A percentile compares a stretch with the other conserved stretches of the same genome.
Evolutionary conservation across 30 jellyfish, hydroid and myxozoan species (phyloP).

Genomic region (Cassiopea xamachana): DNA sequence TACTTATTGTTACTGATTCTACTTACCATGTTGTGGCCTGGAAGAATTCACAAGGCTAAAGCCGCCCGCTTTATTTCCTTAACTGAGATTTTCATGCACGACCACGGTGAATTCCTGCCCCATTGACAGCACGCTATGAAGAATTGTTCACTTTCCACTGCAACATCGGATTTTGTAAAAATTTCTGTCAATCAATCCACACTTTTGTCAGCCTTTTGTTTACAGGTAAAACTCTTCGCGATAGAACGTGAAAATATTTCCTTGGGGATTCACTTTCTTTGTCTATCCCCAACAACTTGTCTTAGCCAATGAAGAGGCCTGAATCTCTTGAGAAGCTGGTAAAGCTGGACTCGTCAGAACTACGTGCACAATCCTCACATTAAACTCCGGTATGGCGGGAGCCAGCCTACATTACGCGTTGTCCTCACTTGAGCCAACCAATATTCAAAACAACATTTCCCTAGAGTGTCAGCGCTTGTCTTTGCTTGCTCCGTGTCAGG

Average conservation of each 20-base stretch:
- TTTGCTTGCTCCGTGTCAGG: slow-evolving; percentile 78
- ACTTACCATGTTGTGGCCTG: slow-evolving; percentile 56
- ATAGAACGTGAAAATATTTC: slow-evolving; percentile 20
- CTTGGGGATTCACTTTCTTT: slow-evolving; percentile 40
- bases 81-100: slow-evolving; percentile 75
- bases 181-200: slow-evolving; percentile 81
- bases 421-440: slow-evolving; percentile 47
- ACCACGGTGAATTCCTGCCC: slow-evolving; percentile 63
- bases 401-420: slow-evolving; percentile 22
- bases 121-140: slow-evolving; percentile 77
- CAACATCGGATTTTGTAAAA: slow-evolving; percentile 74
- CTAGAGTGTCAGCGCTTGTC: slow-evolving; percentile 73
- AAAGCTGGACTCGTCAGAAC: slow-evolving; percentile 2
- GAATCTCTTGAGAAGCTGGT: slow-evolving; percentile 47
- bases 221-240: slow-evolving; percentile 13
- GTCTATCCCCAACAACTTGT: slow-evolving; percentile 16
- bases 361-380: slow-evolving; percentile 27
- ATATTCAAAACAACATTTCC: slow-evolving; percentile 69
- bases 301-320: slow-evolving; percentile 32
- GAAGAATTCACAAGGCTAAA: slow-evolving; percentile 38
- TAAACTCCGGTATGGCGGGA: slow-evolving; percentile 27
- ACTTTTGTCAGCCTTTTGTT: slow-evolving; percentile 67
- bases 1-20: background rate
- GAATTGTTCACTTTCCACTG: slow-evolving; percentile 76
- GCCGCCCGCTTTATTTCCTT: slow-evolving; percentile 57